Base-by-base conservation (phyloP, 1,140 invertebrate species). In the Hesperophylax magnus region DNA sequence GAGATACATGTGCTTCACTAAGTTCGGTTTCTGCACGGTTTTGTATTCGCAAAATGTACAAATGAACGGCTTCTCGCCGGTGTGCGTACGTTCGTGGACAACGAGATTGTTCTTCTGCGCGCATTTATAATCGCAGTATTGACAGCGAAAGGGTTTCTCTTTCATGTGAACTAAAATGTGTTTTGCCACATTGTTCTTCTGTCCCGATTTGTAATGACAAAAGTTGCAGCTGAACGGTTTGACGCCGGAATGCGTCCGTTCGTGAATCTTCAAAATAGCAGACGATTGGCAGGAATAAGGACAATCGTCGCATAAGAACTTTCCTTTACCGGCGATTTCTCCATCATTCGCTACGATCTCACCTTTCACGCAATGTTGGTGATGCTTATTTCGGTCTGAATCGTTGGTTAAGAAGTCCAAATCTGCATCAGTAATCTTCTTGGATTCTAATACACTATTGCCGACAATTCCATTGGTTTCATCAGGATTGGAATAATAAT, bases 161-260 rank as follows among this genome's bases (percentile, higher is more conserved):
- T 94, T 94, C 83, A 94, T 95, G 86, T 95, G 94, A 1, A 94
- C 91, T n/a, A 94, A 84, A 85, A 94, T 92, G 84, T 95, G 94
- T 76, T 94, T 94, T 77, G 94, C 94, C 3, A 95, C 91, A 82
- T 95, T 94, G 80, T 95, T 94, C 85, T 95, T 94, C 22, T 95
- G 92, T 0, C 94, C 95, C 76, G 96, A 96, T 83, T 94, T 92
- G 84, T 95, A 91, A 82, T 89, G 93, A 84, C 95, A 96, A n/a
- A 94, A 90, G 0, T 92, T 92, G 80, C 92, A 93, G 0, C 91
- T 89, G 34, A 92, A 93, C 0, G 92, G 92, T 79, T 92, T 90
- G 27, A 92, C 92, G 0, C 92, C 92, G 0, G 92, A 91, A 61
- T 93, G 92, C 0, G 91, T 92, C 1, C 92, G 86, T 84, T 92